phyloP scores from a whole-genome alignment of 2,888 invertebrate genomes.

The Urechis unicinctus region DNA sequence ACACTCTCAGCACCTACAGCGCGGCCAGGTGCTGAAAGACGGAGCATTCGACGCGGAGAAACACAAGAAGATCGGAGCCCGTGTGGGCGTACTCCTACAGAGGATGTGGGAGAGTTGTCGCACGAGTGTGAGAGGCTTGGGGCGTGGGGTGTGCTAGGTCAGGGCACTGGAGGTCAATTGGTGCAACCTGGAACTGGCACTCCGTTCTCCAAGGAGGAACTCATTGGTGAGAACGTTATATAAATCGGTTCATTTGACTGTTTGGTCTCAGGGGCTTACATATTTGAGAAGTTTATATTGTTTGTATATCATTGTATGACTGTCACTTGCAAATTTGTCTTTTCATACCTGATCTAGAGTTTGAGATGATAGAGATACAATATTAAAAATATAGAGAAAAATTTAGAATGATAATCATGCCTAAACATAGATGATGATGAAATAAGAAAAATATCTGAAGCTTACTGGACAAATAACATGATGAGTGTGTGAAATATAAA shows the following conservation, averaged over 20 bases:
- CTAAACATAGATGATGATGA: no score
- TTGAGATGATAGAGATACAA: no score
- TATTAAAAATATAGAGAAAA: no score
- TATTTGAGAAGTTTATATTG: neutral
- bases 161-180: constrained; percentile 35
- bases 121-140: constrained; percentile 37
- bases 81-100: constrained; percentile 31
- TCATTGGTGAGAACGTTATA: constrained; percentile 34
- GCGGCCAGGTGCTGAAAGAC: constrained; percentile 25
- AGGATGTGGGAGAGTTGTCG: constrained; percentile 32
- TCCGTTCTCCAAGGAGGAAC: constrained; percentile 27
- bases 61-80: constrained; percentile 13
- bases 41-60: constrained; percentile 29
- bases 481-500: no score
- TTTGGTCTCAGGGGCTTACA: no score
- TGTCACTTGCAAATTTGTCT: no score
- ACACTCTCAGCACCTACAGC: constrained; percentile 34
- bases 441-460: no score
- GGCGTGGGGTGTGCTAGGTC: constrained; percentile 40
- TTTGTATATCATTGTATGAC: neutral
- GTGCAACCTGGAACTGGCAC: constrained; percentile 25
- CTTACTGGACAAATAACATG: no score
- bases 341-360: no score
- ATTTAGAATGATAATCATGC: no score
- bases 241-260: no score